Conservation (phyloP, 2,888 invertebrate species). For the Vesta saturnalis region DNA sequence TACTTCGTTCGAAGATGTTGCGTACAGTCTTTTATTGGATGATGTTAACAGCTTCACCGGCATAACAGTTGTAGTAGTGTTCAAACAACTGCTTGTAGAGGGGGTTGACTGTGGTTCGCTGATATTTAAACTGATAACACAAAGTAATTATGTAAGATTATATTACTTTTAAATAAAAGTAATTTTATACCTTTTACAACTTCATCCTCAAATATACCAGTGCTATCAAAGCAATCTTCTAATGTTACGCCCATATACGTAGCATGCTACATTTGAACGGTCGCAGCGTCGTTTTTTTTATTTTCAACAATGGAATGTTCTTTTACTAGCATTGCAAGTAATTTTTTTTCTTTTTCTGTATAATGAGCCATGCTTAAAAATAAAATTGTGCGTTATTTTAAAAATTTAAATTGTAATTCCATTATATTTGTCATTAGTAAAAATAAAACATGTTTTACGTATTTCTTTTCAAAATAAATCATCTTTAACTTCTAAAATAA, state of each 20-base stretch:
- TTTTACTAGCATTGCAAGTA: not conserved
- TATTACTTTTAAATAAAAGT: too few relatives aligned
- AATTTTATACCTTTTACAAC: not conserved
- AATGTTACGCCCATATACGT: not conserved
- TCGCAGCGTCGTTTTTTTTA: conserved; percentile 4
- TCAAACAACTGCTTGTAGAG: too few relatives aligned
- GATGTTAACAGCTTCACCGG: not conserved
- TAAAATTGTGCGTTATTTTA: not conserved
- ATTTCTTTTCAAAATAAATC: not conserved
- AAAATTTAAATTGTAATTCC: too few relatives aligned
- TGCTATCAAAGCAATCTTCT: conserved; percentile 1
- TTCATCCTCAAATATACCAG: not conserved
- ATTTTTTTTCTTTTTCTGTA: not conserved
- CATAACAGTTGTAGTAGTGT: too few relatives aligned
- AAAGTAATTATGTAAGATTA: too few relatives aligned
- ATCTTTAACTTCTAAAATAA: not conserved
- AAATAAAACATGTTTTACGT: not conserved
- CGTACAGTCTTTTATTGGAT: not conserved
- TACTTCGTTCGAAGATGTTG: not conserved
- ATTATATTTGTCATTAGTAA: not conserved
- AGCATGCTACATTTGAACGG: not conserved
- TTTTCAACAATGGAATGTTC: not conserved
- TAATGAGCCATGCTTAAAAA: conserved; percentile 8
- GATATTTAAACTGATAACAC: not conserved
- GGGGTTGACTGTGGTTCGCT: too few relatives aligned